Base-by-base conservation (phyloP, 2,888 invertebrate genomes). In the Idaea aversata region DNA sequence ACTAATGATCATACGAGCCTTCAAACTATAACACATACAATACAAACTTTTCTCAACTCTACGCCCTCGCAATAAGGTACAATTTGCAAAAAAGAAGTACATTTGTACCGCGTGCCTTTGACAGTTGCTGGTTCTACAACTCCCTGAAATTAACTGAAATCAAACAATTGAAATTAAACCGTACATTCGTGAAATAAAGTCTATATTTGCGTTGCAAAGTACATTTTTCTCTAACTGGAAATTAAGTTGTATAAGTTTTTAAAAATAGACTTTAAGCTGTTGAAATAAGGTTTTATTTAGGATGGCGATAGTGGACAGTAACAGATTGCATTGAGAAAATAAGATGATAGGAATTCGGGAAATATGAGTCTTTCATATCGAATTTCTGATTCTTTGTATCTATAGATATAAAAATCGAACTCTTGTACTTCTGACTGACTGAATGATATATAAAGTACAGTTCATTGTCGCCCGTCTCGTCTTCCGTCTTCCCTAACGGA, bases 1-100 rank as follows among this genome's bases (percentile, higher is more conserved):
- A 85, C 83, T 86, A 85, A 87, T 86, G 86, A 83, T 82, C 80
- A 76, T 72, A 69, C 73, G 73, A 72, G 67, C 70, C 69, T 75
- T 72, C 64, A 75, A 69, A 71, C 73, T 71, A 67, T 66, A 69
- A 63, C 69, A 63, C 67, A 70, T 75, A 71, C 61, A 62, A 62
- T 57, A 15, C 58, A 13, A 38, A 15, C 63, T 57, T 68, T 36
- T 67, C 64, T 67, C 7, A 70, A 70, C 68, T 66, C 47, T 68
- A 69, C 5, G 0, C 5, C 34, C 10, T 64, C 61, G 61, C 38
- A 69, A 68, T 69, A 70, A 63, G 65, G 65, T 60, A 57, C 61
- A 63, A 66, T 64, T 67, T 38, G 65, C 64, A 68, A 62, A 66
- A 71, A 73, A 65, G 74, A 70, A 71, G 71, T 66, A 69, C 64